These are phyloP conservation scores for Lethenteron reissneri DNA, from an alignment of 2,113 vertebrate species.

Conservation along the genomic window DNA sequence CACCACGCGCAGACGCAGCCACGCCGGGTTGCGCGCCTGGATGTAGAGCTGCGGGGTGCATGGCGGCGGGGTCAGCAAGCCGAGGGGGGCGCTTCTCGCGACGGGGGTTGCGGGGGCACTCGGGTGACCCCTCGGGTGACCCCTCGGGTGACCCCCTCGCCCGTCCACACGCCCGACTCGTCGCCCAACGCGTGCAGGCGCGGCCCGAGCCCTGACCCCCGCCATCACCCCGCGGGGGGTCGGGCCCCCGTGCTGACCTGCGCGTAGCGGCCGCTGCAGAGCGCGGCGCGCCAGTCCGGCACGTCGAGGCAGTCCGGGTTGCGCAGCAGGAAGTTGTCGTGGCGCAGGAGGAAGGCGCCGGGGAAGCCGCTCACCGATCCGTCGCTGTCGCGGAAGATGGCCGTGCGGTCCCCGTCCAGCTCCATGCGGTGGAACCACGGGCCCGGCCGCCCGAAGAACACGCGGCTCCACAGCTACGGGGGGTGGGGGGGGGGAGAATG, in stretches of 20 bases:
- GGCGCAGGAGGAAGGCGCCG: slow-evolving; percentile 65
- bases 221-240: no score
- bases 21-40: slow-evolving; percentile 55
- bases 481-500: no score
- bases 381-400: slow-evolving; percentile 70
- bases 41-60: slow-evolving; percentile 48
- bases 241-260: slow-evolving; percentile 31
- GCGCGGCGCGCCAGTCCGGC: slow-evolving; percentile 73
- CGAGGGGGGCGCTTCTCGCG: no score
- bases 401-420: slow-evolving; percentile 91
- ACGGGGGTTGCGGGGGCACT: no score
- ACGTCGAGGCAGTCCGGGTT: slow-evolving; percentile 76
- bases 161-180: no score
- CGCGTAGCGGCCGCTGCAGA: slow-evolving; percentile 72
- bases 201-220: no score
- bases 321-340: slow-evolving; percentile 83
- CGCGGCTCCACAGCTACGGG: slow-evolving; percentile 18
- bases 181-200: no score
- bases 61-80: no score
- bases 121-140: no score
- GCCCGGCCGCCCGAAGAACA: slow-evolving; percentile 85
- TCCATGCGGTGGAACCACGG: slow-evolving; percentile 81
- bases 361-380: slow-evolving; percentile 83
- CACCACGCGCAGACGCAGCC: slow-evolving; percentile 54
- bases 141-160: no score